Evolutionary conservation across 2,888 invertebrate species (phyloP).

Genomic region (Cheilosia soror): DNA sequence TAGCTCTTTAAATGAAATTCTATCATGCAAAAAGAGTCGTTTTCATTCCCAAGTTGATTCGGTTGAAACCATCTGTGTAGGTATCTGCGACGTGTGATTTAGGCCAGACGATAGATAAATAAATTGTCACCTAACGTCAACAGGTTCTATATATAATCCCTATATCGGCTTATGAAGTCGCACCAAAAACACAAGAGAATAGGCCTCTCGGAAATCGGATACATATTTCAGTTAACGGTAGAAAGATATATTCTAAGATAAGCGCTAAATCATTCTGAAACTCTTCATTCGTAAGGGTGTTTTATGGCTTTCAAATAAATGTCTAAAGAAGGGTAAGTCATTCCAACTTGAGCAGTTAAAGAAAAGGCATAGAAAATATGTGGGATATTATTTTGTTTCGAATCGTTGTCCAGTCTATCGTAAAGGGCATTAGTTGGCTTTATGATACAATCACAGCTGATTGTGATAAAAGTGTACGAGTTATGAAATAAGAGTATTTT

Average conservation of each 20-base stretch:
- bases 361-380: too few species aligned
- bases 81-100: background rate
- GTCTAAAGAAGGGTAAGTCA: background rate
- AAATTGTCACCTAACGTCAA: constrained; percentile 11
- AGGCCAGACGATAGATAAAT: constrained; percentile 18
- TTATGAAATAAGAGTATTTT: too few species aligned
- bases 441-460: too few species aligned
- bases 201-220: constrained; percentile 23
- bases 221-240: constrained; percentile 26
- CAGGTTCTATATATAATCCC: constrained; percentile 23
- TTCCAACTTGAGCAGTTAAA: background rate
- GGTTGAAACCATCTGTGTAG: too few species aligned
- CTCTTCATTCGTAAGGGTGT: background rate
- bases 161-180: constrained; percentile 44
- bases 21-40: background rate
- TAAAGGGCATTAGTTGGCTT: too few species aligned
- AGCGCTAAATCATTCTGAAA: background rate
- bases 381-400: too few species aligned
- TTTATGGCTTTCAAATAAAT: constrained; percentile 32
- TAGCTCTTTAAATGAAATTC: background rate
- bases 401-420: too few species aligned
- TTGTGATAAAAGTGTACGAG: too few species aligned
- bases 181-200: background rate
- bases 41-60: background rate
- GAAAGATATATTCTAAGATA: constrained; percentile 1